Base-by-base conservation (phyloP, 2,797 vertebrate genomes). In the Cottoperca gobio region DNA sequence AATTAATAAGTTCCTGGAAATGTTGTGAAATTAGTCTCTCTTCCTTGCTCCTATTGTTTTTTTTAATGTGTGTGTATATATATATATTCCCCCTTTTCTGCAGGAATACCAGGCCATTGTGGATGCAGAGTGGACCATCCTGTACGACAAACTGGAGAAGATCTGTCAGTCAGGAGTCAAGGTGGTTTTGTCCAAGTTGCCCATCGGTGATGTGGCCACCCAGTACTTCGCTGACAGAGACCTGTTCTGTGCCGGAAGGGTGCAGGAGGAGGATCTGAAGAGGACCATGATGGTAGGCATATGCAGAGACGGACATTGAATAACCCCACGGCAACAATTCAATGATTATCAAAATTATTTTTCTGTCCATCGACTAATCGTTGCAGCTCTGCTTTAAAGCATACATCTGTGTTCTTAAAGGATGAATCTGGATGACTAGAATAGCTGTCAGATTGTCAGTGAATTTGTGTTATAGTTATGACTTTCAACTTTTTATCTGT, bases 51-150 rank as follows among this genome's bases (percentile, higher is more conserved):
- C 2, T 0, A n/a, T n/a, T 43, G 2, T 46, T 6, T n/a, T n/a
- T n/a, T n/a, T n/a, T n/a, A n/a, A n/a, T n/a, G n/a, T n/a, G n/a
- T n/a, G n/a, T n/a, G n/a, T n/a, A n/a, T n/a, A n/a, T n/a, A n/a
- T n/a, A n/a, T n/a, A n/a, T n/a, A n/a, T n/a, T n/a, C n/a, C 0
- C 16, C 2, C 1, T 53, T 21, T 37, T 57, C 39, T 78, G 8
- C 73, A 99, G 98, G 98, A 99, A 21, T 99, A 99, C 82, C 98
- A 99, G 89, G 97, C 98, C 50, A 98, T 99, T 0, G 98, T 99
- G 62, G 98, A 99, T 2, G 97, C 98, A 0, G 98, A 99, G 81
- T 99, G 98, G 98, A 97, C 95, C 93, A 99, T 99, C 91, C 91
- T 99, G 5, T 99, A 99, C 0, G 97, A 99, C 92, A 99, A 99